These are phyloP conservation scores for Apoda limacodes DNA, from an alignment of 2,888 invertebrate genomes.

Conservation along the genomic window DNA sequence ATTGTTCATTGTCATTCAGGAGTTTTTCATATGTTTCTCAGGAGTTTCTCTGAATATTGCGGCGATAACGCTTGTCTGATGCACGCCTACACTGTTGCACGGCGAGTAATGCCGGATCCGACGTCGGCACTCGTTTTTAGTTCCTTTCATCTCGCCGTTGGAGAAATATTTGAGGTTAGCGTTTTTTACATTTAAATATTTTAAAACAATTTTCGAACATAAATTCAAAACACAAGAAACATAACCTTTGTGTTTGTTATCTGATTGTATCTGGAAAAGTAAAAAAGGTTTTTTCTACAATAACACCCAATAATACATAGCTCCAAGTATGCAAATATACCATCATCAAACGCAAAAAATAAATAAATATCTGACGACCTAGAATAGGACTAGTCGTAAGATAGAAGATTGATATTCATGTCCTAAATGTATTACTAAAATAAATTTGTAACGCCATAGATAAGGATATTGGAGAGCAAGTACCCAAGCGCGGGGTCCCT, in stretches of 20 bases:
- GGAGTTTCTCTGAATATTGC: conserved; percentile 73
- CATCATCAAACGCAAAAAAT: no score
- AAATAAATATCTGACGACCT: no score
- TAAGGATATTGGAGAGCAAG: conserved; percentile 72
- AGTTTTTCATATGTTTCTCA: conserved; percentile 25
- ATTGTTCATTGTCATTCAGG: no score
- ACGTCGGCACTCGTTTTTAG: conserved; percentile 74
- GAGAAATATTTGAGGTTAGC: conserved; percentile 82
- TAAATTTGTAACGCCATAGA: no score
- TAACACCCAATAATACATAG: no score
- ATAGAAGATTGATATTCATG: no score
- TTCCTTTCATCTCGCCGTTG: conserved; percentile 76
- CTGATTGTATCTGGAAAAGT: conserved; percentile 5
- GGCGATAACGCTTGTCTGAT: conserved; percentile 78
- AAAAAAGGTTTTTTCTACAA: no score
- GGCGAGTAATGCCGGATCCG: conserved; percentile 56
- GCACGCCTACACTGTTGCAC: conserved; percentile 75
- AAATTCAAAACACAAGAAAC: no score
- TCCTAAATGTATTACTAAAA: no score
- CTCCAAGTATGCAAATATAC: no score
- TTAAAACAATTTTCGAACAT: neutral
- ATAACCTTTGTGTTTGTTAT: conserved; percentile 3
- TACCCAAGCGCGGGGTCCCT: conserved; percentile 79
- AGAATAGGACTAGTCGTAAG: no score
- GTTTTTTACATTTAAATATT: neutral